phyloP scores from a whole-genome alignment of 1,140 invertebrate species.

The Drosophila punjabiensis region DNA sequence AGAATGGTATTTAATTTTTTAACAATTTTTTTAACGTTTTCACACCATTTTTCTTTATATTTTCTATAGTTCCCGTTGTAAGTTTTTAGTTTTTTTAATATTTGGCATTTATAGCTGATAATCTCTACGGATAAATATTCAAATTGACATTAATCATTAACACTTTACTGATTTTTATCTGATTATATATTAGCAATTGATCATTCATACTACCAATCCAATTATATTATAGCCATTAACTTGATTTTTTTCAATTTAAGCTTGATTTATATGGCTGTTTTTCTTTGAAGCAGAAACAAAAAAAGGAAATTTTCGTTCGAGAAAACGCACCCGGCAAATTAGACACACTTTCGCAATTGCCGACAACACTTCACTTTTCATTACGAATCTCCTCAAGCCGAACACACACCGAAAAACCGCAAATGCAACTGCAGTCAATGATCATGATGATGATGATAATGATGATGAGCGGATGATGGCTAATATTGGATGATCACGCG shows the following conservation, averaged over 20 bases:
- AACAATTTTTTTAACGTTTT: too few species aligned
- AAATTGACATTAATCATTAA: neutral
- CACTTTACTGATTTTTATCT: neutral
- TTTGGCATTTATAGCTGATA: too few species aligned
- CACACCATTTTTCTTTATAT: too few species aligned
- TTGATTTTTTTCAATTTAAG: constrained; percentile 20
- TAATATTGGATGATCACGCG: constrained; percentile 72
- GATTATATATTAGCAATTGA: neutral
- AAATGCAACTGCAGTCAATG: neutral
- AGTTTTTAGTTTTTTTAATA: too few species aligned
- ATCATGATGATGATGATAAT: neutral
- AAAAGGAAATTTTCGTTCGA: constrained; percentile 38
- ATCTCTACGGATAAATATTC: neutral
- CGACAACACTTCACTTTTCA: constrained; percentile 81
- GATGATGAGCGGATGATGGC: constrained; percentile 31
- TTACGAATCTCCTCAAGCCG: constrained; percentile 60
- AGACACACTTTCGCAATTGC: constrained; percentile 76
- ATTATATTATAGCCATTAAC: constrained; percentile 17
- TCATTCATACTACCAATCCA: constrained; percentile 7
- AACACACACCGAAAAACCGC: constrained; percentile 32
- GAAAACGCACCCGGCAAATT: constrained; percentile 53
- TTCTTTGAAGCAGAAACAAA: constrained; percentile 1
- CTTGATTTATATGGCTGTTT: constrained; percentile 23
- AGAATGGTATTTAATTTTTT: too few species aligned
- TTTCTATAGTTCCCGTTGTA: too few species aligned